A percentile compares a stretch with the other conserved stretches of the same genome.
phyloP scores from a whole-genome alignment of 2,888 invertebrate genomes.

The Ischnura elegans region DNA sequence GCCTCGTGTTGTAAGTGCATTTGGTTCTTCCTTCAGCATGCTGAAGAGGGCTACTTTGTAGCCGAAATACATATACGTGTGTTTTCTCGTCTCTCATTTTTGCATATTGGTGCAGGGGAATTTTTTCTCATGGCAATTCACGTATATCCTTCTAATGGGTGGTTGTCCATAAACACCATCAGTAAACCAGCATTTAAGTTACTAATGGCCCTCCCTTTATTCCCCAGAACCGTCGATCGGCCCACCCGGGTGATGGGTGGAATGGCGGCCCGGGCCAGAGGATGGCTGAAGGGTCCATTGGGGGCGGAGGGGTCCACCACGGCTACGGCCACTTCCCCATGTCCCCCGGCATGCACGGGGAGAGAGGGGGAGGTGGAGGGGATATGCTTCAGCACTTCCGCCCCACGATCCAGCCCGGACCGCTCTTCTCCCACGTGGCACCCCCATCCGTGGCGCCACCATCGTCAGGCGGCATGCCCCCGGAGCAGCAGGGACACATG shows the following conservation, averaged over 20 bases:
- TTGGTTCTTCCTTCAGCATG: no score
- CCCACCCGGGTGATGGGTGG: background rate
- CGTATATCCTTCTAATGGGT: no score
- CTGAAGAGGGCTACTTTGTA: no score
- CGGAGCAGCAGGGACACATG: background rate
- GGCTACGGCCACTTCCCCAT: background rate
- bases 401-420: conserved; percentile 51
- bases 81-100: no score
- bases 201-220: background rate
- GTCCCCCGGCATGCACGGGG: background rate
- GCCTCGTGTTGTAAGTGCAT: no score
- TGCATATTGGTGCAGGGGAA: no score
- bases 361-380: conserved; percentile 23
- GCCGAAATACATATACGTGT: no score
- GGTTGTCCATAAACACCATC: no score
- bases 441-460: background rate
- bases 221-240: background rate
- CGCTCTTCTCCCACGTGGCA: conserved; percentile 43
- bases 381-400: conserved; percentile 39
- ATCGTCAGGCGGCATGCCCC: background rate
- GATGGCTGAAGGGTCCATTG: conserved; percentile 9
- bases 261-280: background rate
- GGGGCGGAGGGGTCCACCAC: conserved; percentile 5
- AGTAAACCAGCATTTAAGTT: no score
- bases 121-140: no score